Conservation (phyloP, 2,797 vertebrate genomes). For the Okamejei kenojei region DNA sequence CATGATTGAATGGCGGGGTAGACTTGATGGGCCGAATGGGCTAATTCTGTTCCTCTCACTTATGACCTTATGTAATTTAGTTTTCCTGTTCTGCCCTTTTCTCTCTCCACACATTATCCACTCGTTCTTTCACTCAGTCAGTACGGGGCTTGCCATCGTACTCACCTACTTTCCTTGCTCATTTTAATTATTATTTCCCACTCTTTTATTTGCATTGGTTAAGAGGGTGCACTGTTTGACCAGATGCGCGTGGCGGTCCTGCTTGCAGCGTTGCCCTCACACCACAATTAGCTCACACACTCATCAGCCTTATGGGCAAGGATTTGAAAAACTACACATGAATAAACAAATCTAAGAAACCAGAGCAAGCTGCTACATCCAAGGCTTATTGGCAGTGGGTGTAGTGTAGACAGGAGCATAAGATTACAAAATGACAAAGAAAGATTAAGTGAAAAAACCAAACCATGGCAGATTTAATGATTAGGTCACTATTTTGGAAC, state of each 20-base stretch:
- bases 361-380: not conserved
- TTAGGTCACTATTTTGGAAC: not conserved
- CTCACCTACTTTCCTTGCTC: not conserved
- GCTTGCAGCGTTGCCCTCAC: not conserved
- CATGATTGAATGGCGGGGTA: no score
- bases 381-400: no score
- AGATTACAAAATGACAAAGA: conserved; percentile 6
- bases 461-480: not conserved
- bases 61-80: not conserved
- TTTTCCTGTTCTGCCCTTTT: not conserved
- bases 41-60: no score
- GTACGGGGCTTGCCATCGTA: not conserved
- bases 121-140: not conserved
- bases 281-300: not conserved
- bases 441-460: not conserved
- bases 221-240: not conserved
- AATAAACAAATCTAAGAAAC: not conserved
- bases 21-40: no score
- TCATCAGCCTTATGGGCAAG: not conserved
- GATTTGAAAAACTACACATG: not conserved
- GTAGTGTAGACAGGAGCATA: not conserved
- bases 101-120: not conserved
- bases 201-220: not conserved
- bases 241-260: not conserved
- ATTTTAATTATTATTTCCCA: not conserved